A percentile compares a stretch with the other conserved stretches of the same genome.
Evolutionary conservation across 2,888 invertebrate species (phyloP).

Genomic region (Petrolisthes cinctipes): DNA sequence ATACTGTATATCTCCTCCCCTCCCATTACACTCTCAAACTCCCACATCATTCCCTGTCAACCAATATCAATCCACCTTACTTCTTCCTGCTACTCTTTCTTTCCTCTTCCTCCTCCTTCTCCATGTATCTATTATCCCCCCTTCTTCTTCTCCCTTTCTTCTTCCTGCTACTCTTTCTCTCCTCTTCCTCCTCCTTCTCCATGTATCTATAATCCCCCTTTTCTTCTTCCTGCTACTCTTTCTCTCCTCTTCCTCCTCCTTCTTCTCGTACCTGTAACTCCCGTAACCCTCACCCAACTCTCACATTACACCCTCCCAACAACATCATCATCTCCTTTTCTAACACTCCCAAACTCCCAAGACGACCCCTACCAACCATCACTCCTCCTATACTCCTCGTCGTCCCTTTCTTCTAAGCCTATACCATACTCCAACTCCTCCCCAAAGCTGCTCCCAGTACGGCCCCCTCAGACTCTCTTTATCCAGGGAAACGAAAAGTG

Average conservation of each 20-base stretch:
- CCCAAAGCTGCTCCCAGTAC: not conserved
- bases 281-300: not conserved
- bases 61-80: not conserved
- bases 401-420: not conserved
- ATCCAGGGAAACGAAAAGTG: constrained; percentile 30
- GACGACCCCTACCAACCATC: not conserved
- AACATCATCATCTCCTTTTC: not conserved
- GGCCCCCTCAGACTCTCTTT: not conserved
- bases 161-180: not conserved
- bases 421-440: not conserved
- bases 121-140: not conserved
- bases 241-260: not conserved
- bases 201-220: not conserved
- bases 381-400: not conserved
- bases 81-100: not conserved
- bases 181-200: not conserved
- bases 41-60: not conserved
- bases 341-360: not conserved
- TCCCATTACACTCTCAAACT: not conserved
- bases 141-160: not conserved
- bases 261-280: not conserved
- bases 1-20: no score
- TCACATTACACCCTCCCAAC: not conserved
- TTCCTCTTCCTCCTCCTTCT: not conserved
- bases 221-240: not conserved